Evolutionary conservation across 2,888 invertebrate species (phyloP).

Genomic region (Tetragonisca angustula): DNA sequence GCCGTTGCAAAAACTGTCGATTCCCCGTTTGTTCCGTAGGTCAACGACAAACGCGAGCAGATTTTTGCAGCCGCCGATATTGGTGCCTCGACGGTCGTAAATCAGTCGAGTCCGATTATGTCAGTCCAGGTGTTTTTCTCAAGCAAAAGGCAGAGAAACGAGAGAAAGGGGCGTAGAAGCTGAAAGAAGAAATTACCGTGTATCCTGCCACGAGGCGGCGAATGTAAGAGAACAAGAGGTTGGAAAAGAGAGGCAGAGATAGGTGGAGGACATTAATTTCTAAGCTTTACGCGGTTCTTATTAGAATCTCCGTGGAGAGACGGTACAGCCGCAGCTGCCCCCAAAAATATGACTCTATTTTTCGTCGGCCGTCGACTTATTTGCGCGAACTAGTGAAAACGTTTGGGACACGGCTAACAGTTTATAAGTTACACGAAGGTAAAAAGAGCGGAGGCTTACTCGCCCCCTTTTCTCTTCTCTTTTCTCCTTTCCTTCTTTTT

Average conservation of each 20-base stretch:
- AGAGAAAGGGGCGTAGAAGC: slow-evolving; percentile 22
- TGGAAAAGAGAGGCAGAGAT: slow-evolving; percentile 31
- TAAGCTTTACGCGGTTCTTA: slow-evolving; percentile 78
- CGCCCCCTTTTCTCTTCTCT: too few relatives aligned
- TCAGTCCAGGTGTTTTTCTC: slow-evolving; percentile 54
- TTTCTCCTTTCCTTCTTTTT: not conserved
- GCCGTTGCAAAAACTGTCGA: too few relatives aligned
- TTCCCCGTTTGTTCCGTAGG: too few relatives aligned
- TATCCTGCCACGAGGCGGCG: slow-evolving; percentile 30
- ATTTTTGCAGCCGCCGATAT: slow-evolving; percentile 57
- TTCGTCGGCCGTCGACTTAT: slow-evolving; percentile 75
- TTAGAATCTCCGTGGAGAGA: slow-evolving; percentile 74
- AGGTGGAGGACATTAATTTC: slow-evolving; percentile 74
- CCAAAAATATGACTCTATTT: slow-evolving; percentile 78
- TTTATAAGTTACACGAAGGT: slow-evolving; percentile 50
- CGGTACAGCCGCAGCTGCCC: slow-evolving; percentile 72
- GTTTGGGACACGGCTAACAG: slow-evolving; percentile 30
- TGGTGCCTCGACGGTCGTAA: slow-evolving; percentile 45
- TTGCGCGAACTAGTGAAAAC: slow-evolving; percentile 70
- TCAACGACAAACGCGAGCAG: slow-evolving; percentile 4
- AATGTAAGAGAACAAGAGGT: not conserved
- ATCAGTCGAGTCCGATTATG: slow-evolving; percentile 67
- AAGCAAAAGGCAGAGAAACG: slow-evolving; percentile 29
- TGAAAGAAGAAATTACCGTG: slow-evolving; percentile 48
- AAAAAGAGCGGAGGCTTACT: slow-evolving; percentile 23